Conservation (phyloP, 2,113 vertebrate species). For the Stomatorhinus ivindoensis region DNA sequence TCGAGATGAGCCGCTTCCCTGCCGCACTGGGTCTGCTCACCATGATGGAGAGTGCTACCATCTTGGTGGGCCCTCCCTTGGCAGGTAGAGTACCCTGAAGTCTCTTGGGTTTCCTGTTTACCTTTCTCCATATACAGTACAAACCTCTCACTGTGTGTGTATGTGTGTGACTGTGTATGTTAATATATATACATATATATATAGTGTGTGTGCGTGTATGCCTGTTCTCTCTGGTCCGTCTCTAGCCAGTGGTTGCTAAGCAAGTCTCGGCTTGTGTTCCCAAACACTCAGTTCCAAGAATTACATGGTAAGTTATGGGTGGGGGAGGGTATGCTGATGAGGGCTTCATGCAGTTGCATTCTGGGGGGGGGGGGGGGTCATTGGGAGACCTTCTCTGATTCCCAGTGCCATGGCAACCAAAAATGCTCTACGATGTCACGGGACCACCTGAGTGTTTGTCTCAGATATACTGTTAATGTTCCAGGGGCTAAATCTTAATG, state of each 20-base stretch:
- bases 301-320: neutral
- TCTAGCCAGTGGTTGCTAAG: neutral
- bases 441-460: neutral
- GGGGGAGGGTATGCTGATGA: neutral
- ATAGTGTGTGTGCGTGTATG: neutral
- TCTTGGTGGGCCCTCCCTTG: conserved; percentile 65
- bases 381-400: conserved; percentile 2
- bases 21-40: conserved; percentile 74
- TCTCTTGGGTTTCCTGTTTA: neutral
- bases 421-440: neutral
- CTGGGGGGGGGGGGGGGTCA: neutral
- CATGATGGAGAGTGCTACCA: conserved; percentile 61
- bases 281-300: neutral
- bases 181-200: neutral
- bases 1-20: conserved; percentile 74
- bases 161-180: neutral
- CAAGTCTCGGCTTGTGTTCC: neutral
- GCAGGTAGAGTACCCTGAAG: conserved; percentile 55
- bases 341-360: neutral
- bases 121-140: neutral
- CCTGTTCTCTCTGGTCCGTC: neutral
- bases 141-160: neutral
- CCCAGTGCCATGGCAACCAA: conserved; percentile 20
- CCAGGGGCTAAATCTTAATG: neutral
- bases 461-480: neutral